Percentiles rank a stretch among this genome's conserved stretches.
phyloP scores from a whole-genome alignment of 1,140 invertebrate genomes.

The Leptopilina boulardi region DNA sequence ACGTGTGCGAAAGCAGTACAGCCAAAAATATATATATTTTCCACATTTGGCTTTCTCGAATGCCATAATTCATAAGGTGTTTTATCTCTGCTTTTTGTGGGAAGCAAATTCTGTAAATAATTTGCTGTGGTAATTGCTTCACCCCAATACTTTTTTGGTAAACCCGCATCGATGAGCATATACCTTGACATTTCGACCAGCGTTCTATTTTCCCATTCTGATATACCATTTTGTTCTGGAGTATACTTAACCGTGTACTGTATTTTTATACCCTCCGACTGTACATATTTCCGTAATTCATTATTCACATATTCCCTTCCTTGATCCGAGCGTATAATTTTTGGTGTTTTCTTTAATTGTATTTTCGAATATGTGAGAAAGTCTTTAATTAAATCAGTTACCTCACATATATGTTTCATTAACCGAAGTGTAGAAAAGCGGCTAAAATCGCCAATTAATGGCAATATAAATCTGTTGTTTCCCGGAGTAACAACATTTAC shows the following conservation, averaged over 20 bases:
- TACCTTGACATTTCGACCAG: conserved; percentile 64
- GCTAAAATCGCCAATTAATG: conserved; percentile 53
- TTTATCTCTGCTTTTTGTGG: conserved; percentile 29
- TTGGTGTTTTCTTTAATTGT: conserved; percentile 46
- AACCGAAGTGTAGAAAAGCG: conserved; percentile 46
- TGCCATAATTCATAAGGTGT: conserved; percentile 40
- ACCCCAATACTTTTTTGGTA: too few relatives aligned
- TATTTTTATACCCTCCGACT: conserved; percentile 51
- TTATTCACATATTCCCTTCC: too few relatives aligned
- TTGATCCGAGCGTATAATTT: conserved; percentile 58
- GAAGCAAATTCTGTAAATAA: conserved; percentile 64
- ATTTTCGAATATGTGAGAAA: conserved; percentile 46
- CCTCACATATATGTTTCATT: conserved; percentile 48
- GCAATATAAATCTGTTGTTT: conserved; percentile 47
- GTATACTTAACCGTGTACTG: conserved; percentile 44
- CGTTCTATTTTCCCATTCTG: conserved; percentile 50
- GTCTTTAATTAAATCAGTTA: conserved; percentile 40
- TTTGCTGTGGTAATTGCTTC: conserved; percentile 62
- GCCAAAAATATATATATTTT: conserved; percentile 51
- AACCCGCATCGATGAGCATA: too few relatives aligned
- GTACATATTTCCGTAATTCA: conserved; percentile 44
- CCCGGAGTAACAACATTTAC: conserved; percentile 41
- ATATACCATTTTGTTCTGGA: conserved; percentile 37
- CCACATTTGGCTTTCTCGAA: conserved; percentile 35
- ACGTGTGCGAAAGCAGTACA: conserved; percentile 47